Conservation (phyloP, 2,888 invertebrate genomes). For the Heliconius cydno region DNA sequence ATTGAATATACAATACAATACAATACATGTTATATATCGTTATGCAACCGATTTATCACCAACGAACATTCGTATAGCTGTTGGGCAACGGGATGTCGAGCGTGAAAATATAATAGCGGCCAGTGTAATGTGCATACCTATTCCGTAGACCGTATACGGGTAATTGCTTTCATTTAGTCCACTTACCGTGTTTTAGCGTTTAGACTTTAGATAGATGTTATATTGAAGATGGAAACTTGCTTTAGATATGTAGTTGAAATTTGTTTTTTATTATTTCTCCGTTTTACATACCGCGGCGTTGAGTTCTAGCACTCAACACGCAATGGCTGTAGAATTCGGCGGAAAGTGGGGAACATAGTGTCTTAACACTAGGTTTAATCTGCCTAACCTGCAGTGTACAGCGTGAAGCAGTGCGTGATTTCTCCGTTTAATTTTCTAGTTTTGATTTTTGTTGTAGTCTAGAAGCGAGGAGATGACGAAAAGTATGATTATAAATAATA, state of each 20-base stretch:
- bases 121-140: constrained; percentile 56
- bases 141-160: constrained; percentile 50
- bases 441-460: no score
- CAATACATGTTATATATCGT: constrained; percentile 21
- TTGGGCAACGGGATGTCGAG: constrained; percentile 60
- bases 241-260: neutral
- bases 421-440: no score
- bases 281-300: neutral
- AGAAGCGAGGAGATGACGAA: no score
- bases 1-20: constrained; percentile 1
- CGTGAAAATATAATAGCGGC: constrained; percentile 68
- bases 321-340: no score
- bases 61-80: constrained; percentile 47
- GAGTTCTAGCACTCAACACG: no score
- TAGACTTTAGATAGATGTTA: constrained; percentile 1
- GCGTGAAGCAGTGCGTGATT: no score
- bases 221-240: constrained; percentile 4
- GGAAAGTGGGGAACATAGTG: no score
- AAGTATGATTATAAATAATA: no score
- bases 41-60: constrained; percentile 43
- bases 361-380: no score
- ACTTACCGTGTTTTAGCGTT: constrained; percentile 48
- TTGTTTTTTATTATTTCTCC: neutral
- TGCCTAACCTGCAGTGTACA: no score
- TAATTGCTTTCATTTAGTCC: constrained; percentile 61